Percentiles rank a stretch among this genome's conserved stretches.
Conservation (phyloP, 2,113 vertebrate genomes). For the Gorsachius goisagi region DNA sequence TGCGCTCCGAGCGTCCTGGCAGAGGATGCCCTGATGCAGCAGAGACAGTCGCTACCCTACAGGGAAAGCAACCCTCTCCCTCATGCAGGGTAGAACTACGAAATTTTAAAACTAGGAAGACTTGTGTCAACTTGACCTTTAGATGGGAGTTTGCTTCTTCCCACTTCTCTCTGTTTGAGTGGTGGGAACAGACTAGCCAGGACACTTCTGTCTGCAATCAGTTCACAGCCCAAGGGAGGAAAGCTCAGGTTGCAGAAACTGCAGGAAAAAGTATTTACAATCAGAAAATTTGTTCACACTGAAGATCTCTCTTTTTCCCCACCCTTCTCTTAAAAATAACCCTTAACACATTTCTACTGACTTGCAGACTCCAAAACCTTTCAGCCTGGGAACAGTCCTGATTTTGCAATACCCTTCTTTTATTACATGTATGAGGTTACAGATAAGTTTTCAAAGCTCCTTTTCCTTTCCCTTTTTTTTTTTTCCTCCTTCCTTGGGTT, state of each 20-base stretch:
- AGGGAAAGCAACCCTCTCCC: neutral
- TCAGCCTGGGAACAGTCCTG: neutral
- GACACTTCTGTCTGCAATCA: neutral
- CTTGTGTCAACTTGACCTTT: neutral
- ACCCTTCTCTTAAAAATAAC: neutral
- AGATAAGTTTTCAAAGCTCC: neutral
- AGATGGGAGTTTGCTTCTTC: neutral
- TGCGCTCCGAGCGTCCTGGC: accelerated
- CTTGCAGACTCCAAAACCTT: neutral
- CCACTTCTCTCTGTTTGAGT: neutral
- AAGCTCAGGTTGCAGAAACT: neutral
- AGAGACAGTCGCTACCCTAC: neutral
- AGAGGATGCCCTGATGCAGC: neutral
- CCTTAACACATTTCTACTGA: neutral
- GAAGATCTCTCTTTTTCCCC: neutral
- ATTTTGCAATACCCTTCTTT: neutral
- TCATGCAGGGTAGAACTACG: neutral
- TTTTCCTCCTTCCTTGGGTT: neutral
- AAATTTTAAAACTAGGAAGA: neutral
- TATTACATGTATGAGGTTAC: neutral
- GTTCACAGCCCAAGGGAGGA: neutral
- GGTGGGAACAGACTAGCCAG: neutral
- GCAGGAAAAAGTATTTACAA: neutral
- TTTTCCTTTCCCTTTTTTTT: neutral
- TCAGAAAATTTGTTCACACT: neutral